phyloP scores from a whole-genome alignment of 2,113 vertebrate species.

The Stigmatopora argus region DNA sequence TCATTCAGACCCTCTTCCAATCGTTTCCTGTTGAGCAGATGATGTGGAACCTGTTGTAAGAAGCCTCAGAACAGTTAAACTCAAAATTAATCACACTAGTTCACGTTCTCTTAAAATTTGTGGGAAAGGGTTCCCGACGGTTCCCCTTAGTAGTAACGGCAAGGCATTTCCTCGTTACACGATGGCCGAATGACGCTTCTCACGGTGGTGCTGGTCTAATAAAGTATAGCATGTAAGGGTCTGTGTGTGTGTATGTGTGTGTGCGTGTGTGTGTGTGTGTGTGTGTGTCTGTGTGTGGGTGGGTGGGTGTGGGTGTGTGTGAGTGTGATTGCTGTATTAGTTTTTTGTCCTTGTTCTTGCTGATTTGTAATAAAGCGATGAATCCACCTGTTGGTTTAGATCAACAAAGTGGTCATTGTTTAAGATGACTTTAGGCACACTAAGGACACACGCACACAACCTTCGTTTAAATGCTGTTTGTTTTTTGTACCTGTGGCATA shows the following conservation, averaged over 20 bases:
- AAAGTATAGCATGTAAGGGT: slow-evolving; percentile 26
- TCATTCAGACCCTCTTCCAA: slow-evolving; percentile 27
- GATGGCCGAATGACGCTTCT: slow-evolving; percentile 6
- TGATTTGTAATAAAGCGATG: slow-evolving; percentile 68
- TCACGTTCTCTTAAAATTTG: too few relatives aligned
- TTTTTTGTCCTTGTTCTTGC: slow-evolving; percentile 61
- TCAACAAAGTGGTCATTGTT: slow-evolving; percentile 67
- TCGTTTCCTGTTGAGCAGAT: background rate
- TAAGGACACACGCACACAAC: slow-evolving; percentile 20
- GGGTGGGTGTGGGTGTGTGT: slow-evolving; percentile 46
- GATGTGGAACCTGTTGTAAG: background rate
- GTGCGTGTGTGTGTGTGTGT: slow-evolving; percentile 46
- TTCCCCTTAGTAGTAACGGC: background rate
- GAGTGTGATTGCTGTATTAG: slow-evolving; percentile 62
- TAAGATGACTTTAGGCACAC: slow-evolving; percentile 60
- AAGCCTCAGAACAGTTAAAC: background rate
- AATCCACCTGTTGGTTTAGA: slow-evolving; percentile 51
- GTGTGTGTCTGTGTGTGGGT: slow-evolving; percentile 39
- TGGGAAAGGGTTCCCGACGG: too few relatives aligned
- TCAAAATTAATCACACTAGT: background rate
- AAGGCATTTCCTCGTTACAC: background rate
- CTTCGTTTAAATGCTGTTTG: slow-evolving; percentile 61
- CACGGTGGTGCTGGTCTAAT: slow-evolving; percentile 43
- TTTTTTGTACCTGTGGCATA: slow-evolving; percentile 65
- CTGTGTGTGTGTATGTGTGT: slow-evolving; percentile 27